Evolutionary conservation across 2,113 vertebrate species (phyloP).

Genomic region (Coptodon rendalli): DNA sequence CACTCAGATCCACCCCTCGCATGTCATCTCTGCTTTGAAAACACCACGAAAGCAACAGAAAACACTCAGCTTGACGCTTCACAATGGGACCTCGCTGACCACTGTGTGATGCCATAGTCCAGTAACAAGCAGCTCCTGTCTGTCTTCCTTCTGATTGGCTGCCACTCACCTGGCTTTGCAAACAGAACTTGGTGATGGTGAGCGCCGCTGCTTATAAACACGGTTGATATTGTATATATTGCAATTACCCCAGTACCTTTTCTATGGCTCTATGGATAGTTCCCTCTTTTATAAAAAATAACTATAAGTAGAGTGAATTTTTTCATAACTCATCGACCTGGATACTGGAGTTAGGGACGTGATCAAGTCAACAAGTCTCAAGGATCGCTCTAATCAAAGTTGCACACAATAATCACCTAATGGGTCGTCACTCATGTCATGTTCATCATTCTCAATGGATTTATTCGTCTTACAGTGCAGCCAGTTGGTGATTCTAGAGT

Average conservation of each 20-base stretch:
- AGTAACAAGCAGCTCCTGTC: not conserved
- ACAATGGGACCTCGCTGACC: not conserved
- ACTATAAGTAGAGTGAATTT: no score
- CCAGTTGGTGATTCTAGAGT: not conserved
- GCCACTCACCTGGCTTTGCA: not conserved
- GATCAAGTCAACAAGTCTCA: not conserved
- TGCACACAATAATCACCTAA: not conserved
- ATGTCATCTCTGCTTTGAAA: not conserved
- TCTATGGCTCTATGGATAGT: not conserved
- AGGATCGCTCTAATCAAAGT: not conserved
- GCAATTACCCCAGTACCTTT: not conserved
- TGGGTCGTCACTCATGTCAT: not conserved
- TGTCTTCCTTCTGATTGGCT: not conserved
- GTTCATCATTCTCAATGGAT: not conserved
- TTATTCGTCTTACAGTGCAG: not conserved
- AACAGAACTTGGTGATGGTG: not conserved
- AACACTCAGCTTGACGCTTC: not conserved
- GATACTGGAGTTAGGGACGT: not conserved
- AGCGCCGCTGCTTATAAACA: not conserved
- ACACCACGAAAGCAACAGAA: not conserved
- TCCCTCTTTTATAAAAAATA: not conserved
- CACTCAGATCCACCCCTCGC: not conserved
- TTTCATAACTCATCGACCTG: not conserved
- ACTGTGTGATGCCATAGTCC: not conserved
- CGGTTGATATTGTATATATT: not conserved